Evolutionary conservation across 1,140 invertebrate genomes (phyloP).

Genomic region (Tetragonula clypearis): DNA sequence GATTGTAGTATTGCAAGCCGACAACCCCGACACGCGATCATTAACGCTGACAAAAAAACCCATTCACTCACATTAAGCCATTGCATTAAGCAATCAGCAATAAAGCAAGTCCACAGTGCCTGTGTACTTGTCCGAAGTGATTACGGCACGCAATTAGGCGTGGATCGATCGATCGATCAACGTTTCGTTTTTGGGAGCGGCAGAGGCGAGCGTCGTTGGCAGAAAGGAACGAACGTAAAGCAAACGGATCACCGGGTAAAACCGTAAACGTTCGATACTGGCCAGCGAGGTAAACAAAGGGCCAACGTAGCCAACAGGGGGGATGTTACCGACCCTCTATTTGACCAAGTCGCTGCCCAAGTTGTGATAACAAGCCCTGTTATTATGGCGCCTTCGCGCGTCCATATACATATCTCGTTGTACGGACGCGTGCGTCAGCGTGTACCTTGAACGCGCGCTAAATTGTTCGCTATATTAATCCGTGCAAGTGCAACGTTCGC

Average conservation of each 20-base stretch:
- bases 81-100: not conserved
- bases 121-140: no score
- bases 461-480: conserved; percentile 60
- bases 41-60: not conserved
- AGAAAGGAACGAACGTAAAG: not conserved
- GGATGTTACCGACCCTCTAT: not conserved
- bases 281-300: conserved; percentile 1
- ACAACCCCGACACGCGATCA: not conserved
- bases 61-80: not conserved
- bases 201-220: not conserved
- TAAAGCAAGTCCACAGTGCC: not conserved
- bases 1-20: not conserved
- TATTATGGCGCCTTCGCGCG: conserved; percentile 7
- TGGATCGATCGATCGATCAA: conserved; percentile 5
- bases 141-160: not conserved
- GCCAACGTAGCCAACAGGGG: not conserved
- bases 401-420: no score
- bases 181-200: not conserved
- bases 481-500: conserved; percentile 34
- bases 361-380: conserved; percentile 52
- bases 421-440: conserved; percentile 4
- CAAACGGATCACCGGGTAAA: conserved; percentile 9
- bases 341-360: conserved; percentile 50
- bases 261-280: not conserved
- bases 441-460: conserved; percentile 24